These are phyloP conservation scores for Baronia brevicornis DNA, from an alignment of 2,888 invertebrate species.

Conservation along the genomic window DNA sequence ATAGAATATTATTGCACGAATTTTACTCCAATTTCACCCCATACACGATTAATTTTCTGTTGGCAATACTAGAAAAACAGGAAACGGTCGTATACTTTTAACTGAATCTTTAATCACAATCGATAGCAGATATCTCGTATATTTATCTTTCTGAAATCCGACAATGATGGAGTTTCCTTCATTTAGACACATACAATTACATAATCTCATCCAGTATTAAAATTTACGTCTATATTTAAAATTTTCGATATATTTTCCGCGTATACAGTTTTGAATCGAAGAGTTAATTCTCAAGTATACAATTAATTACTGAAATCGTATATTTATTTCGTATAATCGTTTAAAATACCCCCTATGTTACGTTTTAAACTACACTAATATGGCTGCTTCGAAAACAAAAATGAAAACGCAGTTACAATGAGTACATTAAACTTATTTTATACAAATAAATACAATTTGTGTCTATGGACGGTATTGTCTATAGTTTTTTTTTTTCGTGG, in stretches of 20 bases:
- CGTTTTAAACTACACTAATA: conserved; percentile 51
- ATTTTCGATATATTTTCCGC: conserved; percentile 28
- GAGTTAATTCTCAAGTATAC: conserved; percentile 38
- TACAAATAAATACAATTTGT: conserved; percentile 64
- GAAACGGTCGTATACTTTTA: no score
- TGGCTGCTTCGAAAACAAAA: conserved; percentile 47
- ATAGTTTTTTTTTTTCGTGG: conserved; percentile 39
- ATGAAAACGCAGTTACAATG: conserved; percentile 42
- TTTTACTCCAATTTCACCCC: no score
- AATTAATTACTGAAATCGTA: conserved; percentile 42
- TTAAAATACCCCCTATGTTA: conserved; percentile 26
- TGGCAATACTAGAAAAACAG: no score
- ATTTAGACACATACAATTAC: no score
- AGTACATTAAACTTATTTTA: conserved; percentile 40
- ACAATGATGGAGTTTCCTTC: no score
- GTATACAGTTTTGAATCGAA: conserved; percentile 63
- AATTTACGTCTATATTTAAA: conserved; percentile 23
- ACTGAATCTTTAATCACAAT: no score
- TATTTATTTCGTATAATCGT: conserved; percentile 53
- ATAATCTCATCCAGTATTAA: neutral
- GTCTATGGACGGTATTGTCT: conserved; percentile 68
- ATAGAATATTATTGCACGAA: no score
- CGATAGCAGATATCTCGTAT: no score
- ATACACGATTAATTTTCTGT: no score
- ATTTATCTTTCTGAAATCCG: no score